These are phyloP conservation scores for Machimus rusticus DNA, from an alignment of 2,888 invertebrate species.

Conservation along the genomic window DNA sequence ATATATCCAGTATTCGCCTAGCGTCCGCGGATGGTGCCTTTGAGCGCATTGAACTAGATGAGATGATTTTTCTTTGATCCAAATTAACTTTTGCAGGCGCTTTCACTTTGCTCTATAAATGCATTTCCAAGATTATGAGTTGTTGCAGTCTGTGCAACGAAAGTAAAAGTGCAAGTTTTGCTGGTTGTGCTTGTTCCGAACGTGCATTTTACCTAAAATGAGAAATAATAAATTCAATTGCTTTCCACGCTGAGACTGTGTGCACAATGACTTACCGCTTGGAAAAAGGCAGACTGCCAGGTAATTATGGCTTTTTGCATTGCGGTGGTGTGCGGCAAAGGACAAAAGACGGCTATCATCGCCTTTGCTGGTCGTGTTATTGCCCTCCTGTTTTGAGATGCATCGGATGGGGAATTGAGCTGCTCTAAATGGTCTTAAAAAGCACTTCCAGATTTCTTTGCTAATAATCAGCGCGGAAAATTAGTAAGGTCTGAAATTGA, in stretches of 20 bases:
- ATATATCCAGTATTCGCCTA: background rate
- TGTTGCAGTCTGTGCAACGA: conserved; percentile 6
- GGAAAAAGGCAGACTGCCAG: background rate
- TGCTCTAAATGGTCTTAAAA: background rate
- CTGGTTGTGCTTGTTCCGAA: background rate
- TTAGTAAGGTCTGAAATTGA: background rate
- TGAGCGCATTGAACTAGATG: conserved; percentile 39
- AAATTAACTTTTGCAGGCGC: conserved; percentile 43
- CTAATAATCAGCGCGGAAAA: background rate
- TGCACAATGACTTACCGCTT: background rate
- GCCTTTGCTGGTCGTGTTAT: background rate
- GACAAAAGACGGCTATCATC: background rate
- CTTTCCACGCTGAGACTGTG: background rate
- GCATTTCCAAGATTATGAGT: conserved; percentile 49
- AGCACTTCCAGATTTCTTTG: background rate
- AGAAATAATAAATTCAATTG: conserved; percentile 20
- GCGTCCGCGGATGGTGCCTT: conserved; percentile 31
- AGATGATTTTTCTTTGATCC: conserved; percentile 39
- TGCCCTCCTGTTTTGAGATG: background rate
- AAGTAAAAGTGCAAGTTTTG: conserved; percentile 40
- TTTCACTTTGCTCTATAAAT: conserved; percentile 51
- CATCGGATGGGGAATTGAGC: background rate
- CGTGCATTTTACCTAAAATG: conserved; percentile 31
- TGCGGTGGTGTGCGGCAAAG: background rate
- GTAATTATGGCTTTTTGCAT: background rate